phyloP scores from a whole-genome alignment of 2,888 invertebrate genomes.

The Philhelius pedissequus region DNA sequence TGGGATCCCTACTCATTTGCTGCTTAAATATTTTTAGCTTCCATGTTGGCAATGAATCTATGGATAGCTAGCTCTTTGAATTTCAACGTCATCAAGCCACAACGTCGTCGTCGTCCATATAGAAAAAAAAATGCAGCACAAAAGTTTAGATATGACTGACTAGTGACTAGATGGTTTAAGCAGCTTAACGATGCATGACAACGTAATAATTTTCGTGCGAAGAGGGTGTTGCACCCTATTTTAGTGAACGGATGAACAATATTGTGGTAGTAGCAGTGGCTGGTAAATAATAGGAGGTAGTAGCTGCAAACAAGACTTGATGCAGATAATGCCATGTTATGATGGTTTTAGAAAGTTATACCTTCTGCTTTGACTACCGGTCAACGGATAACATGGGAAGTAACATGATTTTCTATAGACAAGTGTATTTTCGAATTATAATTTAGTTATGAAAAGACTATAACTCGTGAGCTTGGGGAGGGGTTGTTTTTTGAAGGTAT shows the following conservation, averaged over 20 bases:
- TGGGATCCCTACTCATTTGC: not conserved
- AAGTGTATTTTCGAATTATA: too few relatives aligned
- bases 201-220: slow-evolving; percentile 57
- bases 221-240: slow-evolving; percentile 66
- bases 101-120: too few relatives aligned
- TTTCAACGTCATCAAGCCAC: not conserved
- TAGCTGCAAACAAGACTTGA: slow-evolving; percentile 13
- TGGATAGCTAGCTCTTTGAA: not conserved
- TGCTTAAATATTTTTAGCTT: slow-evolving; percentile 38
- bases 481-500: too few relatives aligned
- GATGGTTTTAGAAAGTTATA: slow-evolving; percentile 57
- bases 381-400: slow-evolving; percentile 41
- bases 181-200: slow-evolving; percentile 66
- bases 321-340: slow-evolving; percentile 51
- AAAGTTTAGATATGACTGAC: not conserved
- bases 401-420: not conserved
- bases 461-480: too few relatives aligned
- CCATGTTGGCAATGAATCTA: slow-evolving; percentile 32
- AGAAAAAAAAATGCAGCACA: not conserved
- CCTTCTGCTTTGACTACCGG: slow-evolving; percentile 22
- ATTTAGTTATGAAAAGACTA: too few relatives aligned
- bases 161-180: slow-evolving; percentile 29
- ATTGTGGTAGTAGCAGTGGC: too few relatives aligned
- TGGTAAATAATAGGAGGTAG: too few relatives aligned
- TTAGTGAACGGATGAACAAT: not conserved